Evolutionary conservation across 2,888 invertebrate genomes (phyloP), one percentile per base, ranked within the genome.

Genomic region (Oligia strigilis): DNA sequence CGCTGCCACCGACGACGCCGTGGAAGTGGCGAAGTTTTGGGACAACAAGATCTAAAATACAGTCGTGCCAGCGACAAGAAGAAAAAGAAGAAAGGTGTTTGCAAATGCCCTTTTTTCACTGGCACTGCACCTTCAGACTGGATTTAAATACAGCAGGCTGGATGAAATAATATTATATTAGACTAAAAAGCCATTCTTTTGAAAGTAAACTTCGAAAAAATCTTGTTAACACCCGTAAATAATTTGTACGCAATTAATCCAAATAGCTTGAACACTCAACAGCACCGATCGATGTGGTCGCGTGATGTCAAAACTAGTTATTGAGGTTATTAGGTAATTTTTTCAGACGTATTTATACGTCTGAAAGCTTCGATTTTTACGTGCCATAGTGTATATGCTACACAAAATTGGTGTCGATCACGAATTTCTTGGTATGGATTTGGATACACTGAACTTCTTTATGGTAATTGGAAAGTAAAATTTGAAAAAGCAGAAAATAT

Each of bases 321-420:
- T 88, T 81, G 81, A 82, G 88, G 88, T 87, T 88, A 81, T 83
- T 80, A 72, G 78, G 79, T 78, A 76, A 73, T 79, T 76, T 70
- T 75, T 67, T n/a, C n/a, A n/a, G 75, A 85, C 60, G 70, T 73
- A 52, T 49, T 29, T 73, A 52, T 49, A 76, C 2, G 40, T 69
- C 72, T 72, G 64, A 29, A 65, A 66, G 62, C 17, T 64, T 86
- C 64, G 75, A 82, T 75, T 70, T 66, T 71, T 55, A 67, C 9
- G 0, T 67, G n/a, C 62, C 5, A 60, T 52, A 60, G 43, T 60
- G 17, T 66, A 4, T 17, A 40, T 19, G 4, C 65, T 23, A 23
- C 1, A 23, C 23, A 9, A 29, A 55, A 49, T 58, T 64, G 8
- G 11, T 75, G 46, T 46, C 13, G 23, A 80, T 36, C n/a, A 72